These are phyloP conservation scores for Sarcophaga carnaria DNA, from an alignment of 2,888 invertebrate species.

Conservation along the genomic window DNA sequence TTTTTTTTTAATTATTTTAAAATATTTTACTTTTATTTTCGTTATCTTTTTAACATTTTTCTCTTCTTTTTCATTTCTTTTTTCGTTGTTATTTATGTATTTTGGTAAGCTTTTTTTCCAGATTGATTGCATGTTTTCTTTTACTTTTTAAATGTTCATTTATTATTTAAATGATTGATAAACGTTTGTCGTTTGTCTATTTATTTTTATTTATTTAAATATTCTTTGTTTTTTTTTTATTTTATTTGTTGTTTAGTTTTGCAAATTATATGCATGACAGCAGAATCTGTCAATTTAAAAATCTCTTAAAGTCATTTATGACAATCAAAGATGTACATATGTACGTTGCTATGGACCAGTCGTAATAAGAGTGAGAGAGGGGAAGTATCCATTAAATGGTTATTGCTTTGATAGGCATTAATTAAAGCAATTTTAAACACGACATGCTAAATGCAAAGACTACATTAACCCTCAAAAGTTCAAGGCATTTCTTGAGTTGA, in stretches of 20 bases:
- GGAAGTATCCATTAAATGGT: constrained; percentile 52
- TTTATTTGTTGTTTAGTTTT: constrained; percentile 11
- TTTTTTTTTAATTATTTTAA: background rate
- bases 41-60: background rate
- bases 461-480: constrained; percentile 4
- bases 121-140: background rate
- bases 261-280: constrained; percentile 54
- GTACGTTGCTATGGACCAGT: background rate
- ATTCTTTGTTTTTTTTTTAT: constrained; percentile 19
- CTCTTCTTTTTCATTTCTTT: background rate
- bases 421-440: constrained; percentile 33
- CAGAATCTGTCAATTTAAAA: constrained; percentile 60
- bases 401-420: constrained; percentile 23
- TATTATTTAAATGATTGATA: constrained; percentile 63
- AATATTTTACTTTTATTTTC: background rate
- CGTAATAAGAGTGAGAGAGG: background rate
- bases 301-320: constrained; percentile 62
- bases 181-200: constrained; percentile 59
- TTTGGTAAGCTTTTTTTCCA: background rate
- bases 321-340: constrained; percentile 29
- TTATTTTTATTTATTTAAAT: constrained; percentile 3
- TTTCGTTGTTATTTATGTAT: constrained; percentile 1
- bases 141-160: constrained; percentile 42
- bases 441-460: background rate
- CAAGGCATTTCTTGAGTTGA: background rate